Percentiles rank a stretch among this genome's conserved stretches.
Conservation (phyloP, 2,113 vertebrate species). For the Pristiophorus japonicus region DNA sequence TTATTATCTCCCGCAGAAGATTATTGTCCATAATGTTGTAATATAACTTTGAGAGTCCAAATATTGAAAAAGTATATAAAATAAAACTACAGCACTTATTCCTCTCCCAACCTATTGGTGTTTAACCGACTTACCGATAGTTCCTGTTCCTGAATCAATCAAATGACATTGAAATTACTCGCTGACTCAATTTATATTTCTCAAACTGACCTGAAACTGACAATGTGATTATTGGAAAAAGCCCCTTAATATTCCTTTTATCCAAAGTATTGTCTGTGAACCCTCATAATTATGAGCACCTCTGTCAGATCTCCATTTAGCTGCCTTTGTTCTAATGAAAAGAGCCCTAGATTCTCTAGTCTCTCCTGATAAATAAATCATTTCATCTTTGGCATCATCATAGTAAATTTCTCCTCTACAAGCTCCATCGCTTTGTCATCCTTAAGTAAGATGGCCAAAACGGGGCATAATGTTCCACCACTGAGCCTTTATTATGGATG, state of each 20-base stretch:
- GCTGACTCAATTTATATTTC: constrained; percentile 12
- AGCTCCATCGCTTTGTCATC: not conserved
- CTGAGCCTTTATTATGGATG: not conserved
- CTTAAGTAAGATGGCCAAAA: not conserved
- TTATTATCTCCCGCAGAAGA: not conserved
- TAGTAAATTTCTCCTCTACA: not conserved
- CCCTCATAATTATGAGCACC: not conserved
- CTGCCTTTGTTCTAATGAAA: not conserved
- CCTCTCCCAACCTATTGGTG: not conserved
- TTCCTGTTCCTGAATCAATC: not conserved
- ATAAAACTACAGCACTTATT: not conserved
- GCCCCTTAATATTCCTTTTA: not conserved
- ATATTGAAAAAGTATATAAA: not conserved
- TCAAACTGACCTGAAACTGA: not conserved
- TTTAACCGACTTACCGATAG: not conserved
- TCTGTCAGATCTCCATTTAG: not conserved
- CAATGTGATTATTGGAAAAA: not conserved
- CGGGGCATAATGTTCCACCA: not conserved
- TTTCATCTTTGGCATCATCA: not conserved
- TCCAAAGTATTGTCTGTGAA: not conserved
- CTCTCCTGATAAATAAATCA: not conserved
- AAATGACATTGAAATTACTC: not conserved
- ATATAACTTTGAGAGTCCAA: not conserved
- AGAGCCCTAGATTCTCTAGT: not conserved
- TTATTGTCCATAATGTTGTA: not conserved